phyloP scores from a whole-genome alignment of 2,113 vertebrate species.

The Castor canadensis region DNA sequence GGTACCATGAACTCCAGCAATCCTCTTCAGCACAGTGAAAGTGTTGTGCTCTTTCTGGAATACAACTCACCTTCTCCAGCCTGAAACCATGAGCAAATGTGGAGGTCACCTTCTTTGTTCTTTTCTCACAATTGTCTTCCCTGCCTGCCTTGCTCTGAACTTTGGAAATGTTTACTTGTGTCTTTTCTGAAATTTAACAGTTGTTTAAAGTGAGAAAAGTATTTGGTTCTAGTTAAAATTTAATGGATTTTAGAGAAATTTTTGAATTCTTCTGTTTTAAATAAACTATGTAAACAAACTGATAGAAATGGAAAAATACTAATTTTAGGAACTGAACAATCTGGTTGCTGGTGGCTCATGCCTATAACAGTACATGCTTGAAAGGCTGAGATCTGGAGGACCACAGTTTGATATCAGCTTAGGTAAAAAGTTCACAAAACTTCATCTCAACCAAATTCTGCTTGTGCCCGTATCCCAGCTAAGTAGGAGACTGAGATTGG shows the following conservation, averaged over 20 bases:
- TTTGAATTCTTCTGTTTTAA: background rate
- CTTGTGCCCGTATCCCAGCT: no score
- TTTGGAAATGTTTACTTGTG: background rate
- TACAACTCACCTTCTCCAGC: background rate
- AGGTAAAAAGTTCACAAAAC: background rate
- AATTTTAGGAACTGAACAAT: no score
- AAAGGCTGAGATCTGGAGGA: no score
- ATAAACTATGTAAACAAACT: background rate
- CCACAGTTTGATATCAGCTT: no score
- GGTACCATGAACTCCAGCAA: no score
- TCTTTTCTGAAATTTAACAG: background rate
- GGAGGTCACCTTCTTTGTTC: background rate
- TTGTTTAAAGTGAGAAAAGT: background rate
- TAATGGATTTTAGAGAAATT: background rate
- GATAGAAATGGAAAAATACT: background rate
- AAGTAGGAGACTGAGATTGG: no score
- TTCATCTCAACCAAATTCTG: no score
- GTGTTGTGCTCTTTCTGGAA: background rate
- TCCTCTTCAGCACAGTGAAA: background rate
- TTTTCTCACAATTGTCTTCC: background rate
- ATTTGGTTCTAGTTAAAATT: background rate
- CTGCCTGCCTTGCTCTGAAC: background rate
- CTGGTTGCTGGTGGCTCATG: no score
- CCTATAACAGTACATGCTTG: no score
- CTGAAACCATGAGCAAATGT: rapidly evolving